Percentiles rank a stretch among this genome's conserved stretches.
phyloP scores from a whole-genome alignment of 1,140 invertebrate genomes.

The Helicoverpa zea region DNA sequence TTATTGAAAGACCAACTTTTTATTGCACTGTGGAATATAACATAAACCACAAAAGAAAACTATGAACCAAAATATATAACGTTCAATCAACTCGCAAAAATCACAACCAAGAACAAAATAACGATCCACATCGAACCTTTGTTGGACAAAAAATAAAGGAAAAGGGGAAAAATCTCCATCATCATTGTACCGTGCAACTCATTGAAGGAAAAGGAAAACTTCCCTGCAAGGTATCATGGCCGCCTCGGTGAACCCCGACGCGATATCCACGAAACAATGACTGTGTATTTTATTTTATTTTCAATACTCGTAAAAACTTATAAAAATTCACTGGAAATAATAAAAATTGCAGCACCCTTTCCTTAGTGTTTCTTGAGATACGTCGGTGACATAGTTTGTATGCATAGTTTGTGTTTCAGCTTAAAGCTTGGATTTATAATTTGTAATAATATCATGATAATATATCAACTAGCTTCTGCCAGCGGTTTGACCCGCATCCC shows the following conservation, averaged over 20 bases:
- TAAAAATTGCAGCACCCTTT: neutral
- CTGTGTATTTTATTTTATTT: slow-evolving; percentile 8
- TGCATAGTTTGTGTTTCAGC: too few species aligned
- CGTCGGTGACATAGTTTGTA: too few species aligned
- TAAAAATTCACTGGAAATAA: neutral
- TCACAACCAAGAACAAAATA: slow-evolving; percentile 6
- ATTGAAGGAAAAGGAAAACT: slow-evolving; percentile 21
- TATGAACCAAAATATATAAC: neutral
- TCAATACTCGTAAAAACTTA: slow-evolving; percentile 17
- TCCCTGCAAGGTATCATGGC: slow-evolving; percentile 8
- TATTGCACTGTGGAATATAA: too few species aligned
- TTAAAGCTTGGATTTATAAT: too few species aligned
- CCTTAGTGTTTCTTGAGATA: too few species aligned
- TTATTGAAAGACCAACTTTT: too few species aligned
- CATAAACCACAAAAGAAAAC: too few species aligned
- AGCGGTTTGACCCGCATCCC: too few species aligned
- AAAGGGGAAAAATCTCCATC: slow-evolving; percentile 7
- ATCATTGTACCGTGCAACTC: slow-evolving; percentile 42
- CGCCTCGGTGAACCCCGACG: slow-evolving; percentile 6
- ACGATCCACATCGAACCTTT: slow-evolving; percentile 3
- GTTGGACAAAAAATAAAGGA: slow-evolving; percentile 7
- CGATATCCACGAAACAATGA: slow-evolving; percentile 36
- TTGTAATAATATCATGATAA: too few species aligned
- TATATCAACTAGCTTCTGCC: too few species aligned
- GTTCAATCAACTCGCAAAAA: neutral